Evolutionary conservation across 2,888 invertebrate genomes (phyloP).

Genomic region (Nomada ruficornis): DNA sequence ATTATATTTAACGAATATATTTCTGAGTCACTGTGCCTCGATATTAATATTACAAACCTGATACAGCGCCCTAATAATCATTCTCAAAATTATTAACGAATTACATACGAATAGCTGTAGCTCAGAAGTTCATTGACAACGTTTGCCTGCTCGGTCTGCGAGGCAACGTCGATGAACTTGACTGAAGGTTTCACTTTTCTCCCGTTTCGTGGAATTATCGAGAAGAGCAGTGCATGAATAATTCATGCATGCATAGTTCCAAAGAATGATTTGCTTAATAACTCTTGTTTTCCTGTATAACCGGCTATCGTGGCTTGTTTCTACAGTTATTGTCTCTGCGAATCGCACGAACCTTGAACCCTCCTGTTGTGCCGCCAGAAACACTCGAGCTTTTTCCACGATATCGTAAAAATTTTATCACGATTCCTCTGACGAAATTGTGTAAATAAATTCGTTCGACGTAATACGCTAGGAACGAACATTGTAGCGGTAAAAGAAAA

Average conservation of each 20-base stretch:
- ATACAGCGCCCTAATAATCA: too few species aligned
- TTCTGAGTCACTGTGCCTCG: too few species aligned
- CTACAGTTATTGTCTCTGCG: slow-evolving; percentile 50
- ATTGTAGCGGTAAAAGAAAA: neutral
- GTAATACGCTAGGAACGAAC: neutral
- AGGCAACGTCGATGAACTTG: slow-evolving; percentile 69
- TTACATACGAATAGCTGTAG: neutral
- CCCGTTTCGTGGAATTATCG: slow-evolving; percentile 65
- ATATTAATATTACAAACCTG: too few species aligned
- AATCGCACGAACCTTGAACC: slow-evolving; percentile 51
- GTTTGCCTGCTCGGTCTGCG: neutral
- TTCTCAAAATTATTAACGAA: neutral
- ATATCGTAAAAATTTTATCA: neutral
- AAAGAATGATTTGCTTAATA: slow-evolving; percentile 73
- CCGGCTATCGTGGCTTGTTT: slow-evolving; percentile 46
- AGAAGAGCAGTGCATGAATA: slow-evolving; percentile 69
- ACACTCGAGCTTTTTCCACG: neutral
- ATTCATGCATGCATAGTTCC: slow-evolving; percentile 69
- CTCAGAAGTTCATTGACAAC: slow-evolving; percentile 1
- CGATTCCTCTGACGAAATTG: neutral
- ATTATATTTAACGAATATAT: too few species aligned
- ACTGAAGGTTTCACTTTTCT: slow-evolving; percentile 70
- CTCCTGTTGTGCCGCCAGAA: neutral
- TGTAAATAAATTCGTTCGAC: neutral
- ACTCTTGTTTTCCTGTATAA: slow-evolving; percentile 52